Evolutionary conservation across 2,113 vertebrate genomes (phyloP), one percentile per base, ranked within the genome.

Genomic region (Sinocyclocheilus maitianheensis): DNA sequence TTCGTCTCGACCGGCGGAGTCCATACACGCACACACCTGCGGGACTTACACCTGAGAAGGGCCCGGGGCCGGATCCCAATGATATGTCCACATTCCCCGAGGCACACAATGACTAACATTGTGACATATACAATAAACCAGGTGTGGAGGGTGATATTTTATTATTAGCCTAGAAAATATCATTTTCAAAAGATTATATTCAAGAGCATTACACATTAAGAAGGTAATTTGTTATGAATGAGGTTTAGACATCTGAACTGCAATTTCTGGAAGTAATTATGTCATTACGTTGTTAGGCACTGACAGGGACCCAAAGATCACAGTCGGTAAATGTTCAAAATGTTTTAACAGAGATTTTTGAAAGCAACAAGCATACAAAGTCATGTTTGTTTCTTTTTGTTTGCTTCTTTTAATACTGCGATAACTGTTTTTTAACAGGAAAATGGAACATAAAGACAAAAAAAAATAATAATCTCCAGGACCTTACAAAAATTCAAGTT

Each of bases 21-120:
- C 62, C 85, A 55, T 76, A 87, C 77, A 86, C 86, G 85, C 86
- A 87, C 77, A 87, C 89, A 89, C 86, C 83, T 88, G 88, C 87
- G 77, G 22, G 78, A 30, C 69, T 81, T 74, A 71, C 85, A 84
- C 78, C 72, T 83, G 78, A 85, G 80, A 90, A 89, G 87, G 85
- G 89, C 67, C 76, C 67, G 83, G 85, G 89, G 90, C 81, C 72
- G 78, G 87, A 84, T 86, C 46, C 81, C 83, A 90, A 71, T 37
- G 84, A 92, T 86, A 76, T 51, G 60, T 89, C 83, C 86, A 90
- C 92, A 91, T 93, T 93, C 93, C 92, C 90, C 22, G 0, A 85
- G 89, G 91, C 92, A 85, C 74, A 95, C 93, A 95, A 94, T 93
- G 92, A 88, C 62, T 43, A 89, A 91, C 93, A 92, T 92, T 95